Conservation (phyloP, 1,140 invertebrate genomes). For the Apis laboriosa region DNA sequence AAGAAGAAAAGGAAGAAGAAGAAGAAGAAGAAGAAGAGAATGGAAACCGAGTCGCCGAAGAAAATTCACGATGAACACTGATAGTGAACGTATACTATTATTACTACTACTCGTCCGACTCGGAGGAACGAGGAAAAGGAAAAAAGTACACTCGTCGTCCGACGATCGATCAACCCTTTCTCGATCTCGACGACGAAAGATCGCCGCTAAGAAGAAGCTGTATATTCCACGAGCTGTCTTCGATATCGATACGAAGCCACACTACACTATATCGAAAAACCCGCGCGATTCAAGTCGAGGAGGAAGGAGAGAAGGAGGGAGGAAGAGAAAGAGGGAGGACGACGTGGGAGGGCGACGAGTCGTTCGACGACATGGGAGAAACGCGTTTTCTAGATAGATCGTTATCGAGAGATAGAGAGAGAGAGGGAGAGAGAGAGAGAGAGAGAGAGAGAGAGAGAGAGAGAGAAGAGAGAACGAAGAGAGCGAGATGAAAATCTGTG, state of each 20-base stretch:
- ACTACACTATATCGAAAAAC: background rate
- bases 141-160: background rate
- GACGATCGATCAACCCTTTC: background rate
- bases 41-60: background rate
- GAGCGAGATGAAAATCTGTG: conserved; percentile 35
- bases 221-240: too few relatives aligned
- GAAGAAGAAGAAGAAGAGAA: background rate
- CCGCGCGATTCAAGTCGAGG: background rate
- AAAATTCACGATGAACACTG: background rate
- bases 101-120: background rate
- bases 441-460: background rate
- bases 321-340: too few relatives aligned
- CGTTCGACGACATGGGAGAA: too few relatives aligned
- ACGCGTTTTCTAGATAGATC: too few relatives aligned
- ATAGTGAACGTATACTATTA: too few relatives aligned
- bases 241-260: background rate
- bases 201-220: too few relatives aligned
- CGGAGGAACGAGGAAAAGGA: background rate
- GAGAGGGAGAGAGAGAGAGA: background rate
- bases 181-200: background rate
- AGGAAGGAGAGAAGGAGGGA: background rate
- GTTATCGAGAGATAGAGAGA: background rate
- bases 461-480: background rate
- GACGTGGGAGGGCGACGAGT: background rate
- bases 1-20: background rate